Evolutionary conservation across 2,113 vertebrate genomes (phyloP), one percentile per base, ranked within the genome.

Genomic region (Labrus mixtus): DNA sequence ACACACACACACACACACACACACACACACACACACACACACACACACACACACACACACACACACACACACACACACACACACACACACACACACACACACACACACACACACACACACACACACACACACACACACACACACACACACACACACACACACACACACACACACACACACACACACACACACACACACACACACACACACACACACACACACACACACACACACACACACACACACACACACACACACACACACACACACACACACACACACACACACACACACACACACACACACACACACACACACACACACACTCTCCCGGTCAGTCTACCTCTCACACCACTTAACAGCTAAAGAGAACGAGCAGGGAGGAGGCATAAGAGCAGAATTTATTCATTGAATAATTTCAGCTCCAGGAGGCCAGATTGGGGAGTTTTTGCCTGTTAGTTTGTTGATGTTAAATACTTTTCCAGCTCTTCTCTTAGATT

Each of bases 321-420:
- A 68, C 17, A 71, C 37, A 57, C 17, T 0, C 33, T 54, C 17
- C 33, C 8, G 48, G 50, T 25, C 17, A 20, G 23, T 72, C 54
- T 43, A n/a, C 29, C 43, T 22, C 41, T 68, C 46, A 60, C 61
- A 78, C 56, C n/a, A 76, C 22, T 76, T 79, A 66, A 68, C 70
- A 25, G 48, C 36, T 57, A 55, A 60, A 59, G 72, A 57, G 59
- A 66, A 73, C 60, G 4, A 43, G 55, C 48, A 71, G 29, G 60
- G 54, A 66, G 22, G 56, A 68, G 7, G 50, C 33, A 60, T 4
- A 55, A 41, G 37, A 61, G 20, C 23, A 43, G 58, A 68, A 67
- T 69, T 62, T 76, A 72, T 68, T 64, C 33, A 63, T 16, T 50
- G 54, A 33, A 33, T 57, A 37, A 76, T 68, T 65, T 77, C 41